Conservation (phyloP, 2,888 invertebrate species). For the Trissolcus brochymenae region DNA sequence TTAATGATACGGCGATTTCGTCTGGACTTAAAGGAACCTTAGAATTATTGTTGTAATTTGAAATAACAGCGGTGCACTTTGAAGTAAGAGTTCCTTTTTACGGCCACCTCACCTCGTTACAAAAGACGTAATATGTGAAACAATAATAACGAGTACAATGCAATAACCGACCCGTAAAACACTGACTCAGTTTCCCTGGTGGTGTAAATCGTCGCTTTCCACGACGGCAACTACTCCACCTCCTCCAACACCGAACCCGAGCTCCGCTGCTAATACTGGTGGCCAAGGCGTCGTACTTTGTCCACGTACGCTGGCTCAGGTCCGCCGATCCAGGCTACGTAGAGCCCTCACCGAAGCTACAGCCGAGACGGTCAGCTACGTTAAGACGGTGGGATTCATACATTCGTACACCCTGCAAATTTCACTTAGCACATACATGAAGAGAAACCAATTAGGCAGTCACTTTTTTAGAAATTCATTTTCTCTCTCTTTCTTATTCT, state of each 20-base stretch:
- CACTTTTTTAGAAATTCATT: background rate
- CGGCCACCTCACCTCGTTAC: constrained; percentile 34
- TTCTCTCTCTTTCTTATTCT: background rate
- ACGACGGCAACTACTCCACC: constrained; percentile 70
- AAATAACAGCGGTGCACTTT: background rate
- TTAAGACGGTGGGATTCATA: constrained; percentile 86
- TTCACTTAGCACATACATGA: constrained; percentile 53
- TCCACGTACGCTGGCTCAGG: constrained; percentile 93
- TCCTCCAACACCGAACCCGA: constrained; percentile 61
- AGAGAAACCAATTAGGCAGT: constrained; percentile 33
- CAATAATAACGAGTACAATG: constrained; percentile 54
- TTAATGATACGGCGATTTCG: too few species aligned
- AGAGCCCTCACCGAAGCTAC: constrained; percentile 93
- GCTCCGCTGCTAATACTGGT: constrained; percentile 64
- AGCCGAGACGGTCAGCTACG: constrained; percentile 91
- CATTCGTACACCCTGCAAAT: constrained; percentile 55
- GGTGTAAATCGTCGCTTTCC: constrained; percentile 75
- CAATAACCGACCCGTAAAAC: constrained; percentile 64
- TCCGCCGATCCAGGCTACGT: constrained; percentile 89
- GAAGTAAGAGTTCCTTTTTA: constrained; percentile 26
- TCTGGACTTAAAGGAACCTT: too few species aligned
- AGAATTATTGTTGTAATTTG: too few species aligned
- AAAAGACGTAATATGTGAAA: constrained; percentile 36
- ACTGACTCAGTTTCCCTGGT: constrained; percentile 74
- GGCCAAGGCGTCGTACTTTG: constrained; percentile 91